phyloP scores from a whole-genome alignment of 92 coral and sea anemone species.

The Phenganax marumi region DNA sequence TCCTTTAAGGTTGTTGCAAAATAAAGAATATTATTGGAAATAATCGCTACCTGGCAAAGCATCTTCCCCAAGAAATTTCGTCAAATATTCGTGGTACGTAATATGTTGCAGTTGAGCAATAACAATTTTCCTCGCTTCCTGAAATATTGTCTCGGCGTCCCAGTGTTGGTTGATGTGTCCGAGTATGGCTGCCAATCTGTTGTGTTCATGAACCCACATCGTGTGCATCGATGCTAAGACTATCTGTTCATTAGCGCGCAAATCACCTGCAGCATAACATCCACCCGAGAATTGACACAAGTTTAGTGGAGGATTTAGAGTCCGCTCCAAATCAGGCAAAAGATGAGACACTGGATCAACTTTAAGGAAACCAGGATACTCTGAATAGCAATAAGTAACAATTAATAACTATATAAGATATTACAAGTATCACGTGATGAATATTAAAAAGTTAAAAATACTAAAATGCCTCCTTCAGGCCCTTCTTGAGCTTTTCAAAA shows the following conservation, averaged over 20 bases:
- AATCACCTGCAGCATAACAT: constrained; percentile 92
- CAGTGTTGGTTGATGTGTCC: constrained; percentile 67
- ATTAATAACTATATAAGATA: neutral
- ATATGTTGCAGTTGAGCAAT: constrained; percentile 92
- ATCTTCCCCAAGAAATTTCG: constrained; percentile 73
- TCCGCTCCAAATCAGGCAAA: constrained; percentile 70
- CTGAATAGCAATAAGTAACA: neutral
- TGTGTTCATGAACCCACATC: constrained; percentile 90
- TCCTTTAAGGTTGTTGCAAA: neutral
- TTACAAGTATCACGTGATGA: neutral
- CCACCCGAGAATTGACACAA: constrained; percentile 88
- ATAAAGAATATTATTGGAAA: too few species aligned
- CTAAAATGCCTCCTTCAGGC: too few species aligned
- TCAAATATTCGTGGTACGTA: constrained; percentile 75
- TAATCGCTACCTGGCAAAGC: constrained; percentile 49
- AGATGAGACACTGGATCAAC: constrained; percentile 62
- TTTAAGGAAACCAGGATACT: constrained; percentile 19
- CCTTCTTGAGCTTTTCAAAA: too few species aligned
- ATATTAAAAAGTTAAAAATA: too few species aligned
- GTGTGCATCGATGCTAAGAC: constrained; percentile 95
- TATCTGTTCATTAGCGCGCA: constrained; percentile 94
- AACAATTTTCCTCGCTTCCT: constrained; percentile 87
- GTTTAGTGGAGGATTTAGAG: constrained; percentile 81
- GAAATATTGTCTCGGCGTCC: constrained; percentile 71
- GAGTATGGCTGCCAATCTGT: constrained; percentile 72